Evolutionary conservation across 1,140 invertebrate species (phyloP).

Genomic region (Mya arenaria): DNA sequence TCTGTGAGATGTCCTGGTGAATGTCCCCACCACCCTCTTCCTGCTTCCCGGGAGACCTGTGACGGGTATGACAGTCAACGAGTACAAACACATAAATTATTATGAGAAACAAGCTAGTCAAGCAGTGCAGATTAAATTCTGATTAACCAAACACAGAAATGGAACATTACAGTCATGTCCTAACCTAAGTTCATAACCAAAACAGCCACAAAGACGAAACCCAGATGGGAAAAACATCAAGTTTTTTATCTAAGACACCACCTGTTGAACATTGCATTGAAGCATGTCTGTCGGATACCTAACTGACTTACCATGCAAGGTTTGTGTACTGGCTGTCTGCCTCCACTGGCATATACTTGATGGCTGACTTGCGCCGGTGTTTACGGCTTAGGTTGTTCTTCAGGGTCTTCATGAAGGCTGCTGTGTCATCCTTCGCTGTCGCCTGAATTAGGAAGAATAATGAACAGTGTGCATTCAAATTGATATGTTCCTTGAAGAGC

Average conservation of each 20-base stretch:
- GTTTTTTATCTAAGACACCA: no score
- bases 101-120: no score
- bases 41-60: conserved; percentile 53
- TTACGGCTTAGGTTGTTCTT: conserved; percentile 89
- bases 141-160: no score
- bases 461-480: neutral
- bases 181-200: no score
- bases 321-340: conserved; percentile 63
- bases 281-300: no score
- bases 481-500: no score
- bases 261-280: no score
- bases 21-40: conserved; percentile 59
- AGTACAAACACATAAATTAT: no score
- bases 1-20: conserved; percentile 53
- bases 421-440: conserved; percentile 98
- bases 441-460: conserved; percentile 85
- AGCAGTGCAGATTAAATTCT: no score
- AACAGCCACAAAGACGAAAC: no score
- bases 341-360: conserved; percentile 77
- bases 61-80: neutral
- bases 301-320: conserved; percentile 65
- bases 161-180: no score
- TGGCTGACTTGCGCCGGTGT: conserved; percentile 83
- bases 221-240: no score
- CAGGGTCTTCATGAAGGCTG: conserved; percentile 97